phyloP scores from a whole-genome alignment of 2,888 invertebrate species.

The Philhelius pedissequus region DNA sequence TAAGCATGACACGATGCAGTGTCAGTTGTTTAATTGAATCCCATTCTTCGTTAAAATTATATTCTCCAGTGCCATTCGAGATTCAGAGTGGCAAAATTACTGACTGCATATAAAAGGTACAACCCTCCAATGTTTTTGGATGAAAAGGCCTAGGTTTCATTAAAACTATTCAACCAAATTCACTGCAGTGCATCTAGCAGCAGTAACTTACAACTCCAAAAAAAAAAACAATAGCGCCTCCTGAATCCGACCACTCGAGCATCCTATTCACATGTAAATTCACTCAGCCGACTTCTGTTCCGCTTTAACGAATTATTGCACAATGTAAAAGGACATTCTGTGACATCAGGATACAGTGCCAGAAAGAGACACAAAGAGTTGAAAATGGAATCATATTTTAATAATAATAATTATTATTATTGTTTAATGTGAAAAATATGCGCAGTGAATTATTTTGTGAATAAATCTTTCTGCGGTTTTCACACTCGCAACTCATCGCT shows the following conservation, averaged over 20 bases:
- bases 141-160: conserved; percentile 31
- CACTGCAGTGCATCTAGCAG: conserved; percentile 20
- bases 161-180: conserved; percentile 26
- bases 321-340: conserved; percentile 30
- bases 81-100: neutral
- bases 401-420: conserved; percentile 76
- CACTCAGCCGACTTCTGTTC: conserved; percentile 57
- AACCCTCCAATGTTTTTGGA: neutral
- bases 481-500: conserved; percentile 69
- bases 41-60: conserved; percentile 48
- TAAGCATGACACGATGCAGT: conserved; percentile 65
- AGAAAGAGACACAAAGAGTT: conserved; percentile 11
- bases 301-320: conserved; percentile 44
- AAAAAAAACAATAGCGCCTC: conserved; percentile 48
- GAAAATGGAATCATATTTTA: conserved; percentile 70
- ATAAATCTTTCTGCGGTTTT: conserved; percentile 75
- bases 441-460: conserved; percentile 72
- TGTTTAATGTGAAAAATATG: conserved; percentile 70
- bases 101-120: neutral
- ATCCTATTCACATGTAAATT: conserved; percentile 67
- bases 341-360: neutral
- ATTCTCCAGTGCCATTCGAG: neutral
- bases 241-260: conserved; percentile 57
- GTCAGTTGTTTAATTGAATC: conserved; percentile 67
- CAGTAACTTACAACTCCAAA: conserved; percentile 19